phyloP scores from a whole-genome alignment of 1,140 invertebrate species.

The Meloidogyne hapla region DNA sequence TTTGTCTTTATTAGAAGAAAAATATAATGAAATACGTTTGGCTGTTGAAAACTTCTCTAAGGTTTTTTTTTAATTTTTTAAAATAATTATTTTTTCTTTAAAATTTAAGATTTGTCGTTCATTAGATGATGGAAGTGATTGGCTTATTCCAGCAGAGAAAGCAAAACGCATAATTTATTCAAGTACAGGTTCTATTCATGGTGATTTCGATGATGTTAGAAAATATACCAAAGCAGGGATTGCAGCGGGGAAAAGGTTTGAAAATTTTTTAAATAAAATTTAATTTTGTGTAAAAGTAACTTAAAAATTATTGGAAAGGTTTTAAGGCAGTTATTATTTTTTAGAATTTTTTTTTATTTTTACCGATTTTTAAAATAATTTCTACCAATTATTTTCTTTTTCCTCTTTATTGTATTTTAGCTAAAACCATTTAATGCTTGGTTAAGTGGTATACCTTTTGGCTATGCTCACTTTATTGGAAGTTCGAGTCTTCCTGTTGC shows the following conservation, averaged over 20 bases:
- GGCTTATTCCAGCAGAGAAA: constrained; percentile 26
- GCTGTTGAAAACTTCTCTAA: constrained; percentile 36
- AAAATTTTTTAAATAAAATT: constrained; percentile 18
- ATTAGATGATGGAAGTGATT: constrained; percentile 33
- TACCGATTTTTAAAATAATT: too few species aligned
- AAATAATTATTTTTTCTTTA: not conserved
- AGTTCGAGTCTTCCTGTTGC: too few species aligned
- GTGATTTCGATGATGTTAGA: constrained; percentile 50
- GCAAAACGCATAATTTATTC: constrained; percentile 44
- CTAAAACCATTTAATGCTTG: not conserved
- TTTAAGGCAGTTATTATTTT: not conserved
- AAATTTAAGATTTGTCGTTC: constrained; percentile 21
- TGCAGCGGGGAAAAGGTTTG: constrained; percentile 19
- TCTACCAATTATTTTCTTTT: too few species aligned
- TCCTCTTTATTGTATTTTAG: too few species aligned
- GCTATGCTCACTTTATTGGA: too few species aligned
- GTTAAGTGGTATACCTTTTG: not conserved
- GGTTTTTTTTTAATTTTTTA: constrained; percentile 22
- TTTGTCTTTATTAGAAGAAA: constrained; percentile 19
- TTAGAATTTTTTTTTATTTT: too few species aligned
- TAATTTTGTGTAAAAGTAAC: not conserved
- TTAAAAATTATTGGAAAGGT: not conserved
- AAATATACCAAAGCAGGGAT: constrained; percentile 37
- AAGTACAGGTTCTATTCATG: constrained; percentile 32
- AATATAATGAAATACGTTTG: constrained; percentile 18